Conservation (phyloP, 37 sponge, comb jelly and placozoan genomes). For the Diacarnus erythraeanus region DNA sequence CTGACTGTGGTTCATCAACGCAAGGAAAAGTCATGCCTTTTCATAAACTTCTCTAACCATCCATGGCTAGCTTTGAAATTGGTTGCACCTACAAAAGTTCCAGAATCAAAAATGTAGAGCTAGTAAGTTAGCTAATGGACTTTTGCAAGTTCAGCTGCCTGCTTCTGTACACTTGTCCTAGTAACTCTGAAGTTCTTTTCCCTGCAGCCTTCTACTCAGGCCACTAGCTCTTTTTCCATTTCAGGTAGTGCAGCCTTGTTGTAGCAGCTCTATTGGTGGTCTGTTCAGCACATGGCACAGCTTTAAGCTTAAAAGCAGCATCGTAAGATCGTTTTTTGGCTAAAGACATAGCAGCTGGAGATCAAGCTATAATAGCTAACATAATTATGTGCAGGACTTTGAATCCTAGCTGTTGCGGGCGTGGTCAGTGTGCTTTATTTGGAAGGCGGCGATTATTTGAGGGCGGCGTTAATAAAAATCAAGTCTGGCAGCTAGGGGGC, state of each 20-base stretch:
- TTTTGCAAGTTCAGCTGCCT: constrained; percentile 3
- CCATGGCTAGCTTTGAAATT: constrained; percentile 8
- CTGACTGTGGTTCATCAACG: constrained; percentile 47
- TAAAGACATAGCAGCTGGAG: too few relatives aligned
- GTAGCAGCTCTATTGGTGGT: neutral
- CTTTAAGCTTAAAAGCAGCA: constrained; percentile 33
- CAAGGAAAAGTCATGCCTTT: constrained; percentile 32
- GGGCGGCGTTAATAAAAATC: too few relatives aligned
- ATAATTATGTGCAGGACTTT: too few relatives aligned
- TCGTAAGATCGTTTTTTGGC: neutral
- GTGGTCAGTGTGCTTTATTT: too few relatives aligned
- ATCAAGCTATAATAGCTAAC: too few relatives aligned
- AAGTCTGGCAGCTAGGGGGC: too few relatives aligned
- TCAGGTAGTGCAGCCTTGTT: constrained; percentile 17
- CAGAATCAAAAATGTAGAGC: neutral
- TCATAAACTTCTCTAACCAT: constrained; percentile 34
- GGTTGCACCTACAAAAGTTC: too few relatives aligned
- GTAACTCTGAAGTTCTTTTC: constrained; percentile 3
- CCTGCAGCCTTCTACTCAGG: constrained; percentile 20
- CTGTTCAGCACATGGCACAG: constrained; percentile 8
- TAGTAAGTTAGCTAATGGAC: neutral
- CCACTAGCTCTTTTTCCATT: constrained; percentile 28
- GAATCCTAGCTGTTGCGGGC: too few relatives aligned
- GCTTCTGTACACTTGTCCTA: constrained; percentile 1
- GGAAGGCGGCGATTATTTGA: too few relatives aligned